Evolutionary conservation across 1,140 invertebrate species (phyloP), one percentile per base, ranked within the genome.

Genomic region (Ericerus pela): DNA sequence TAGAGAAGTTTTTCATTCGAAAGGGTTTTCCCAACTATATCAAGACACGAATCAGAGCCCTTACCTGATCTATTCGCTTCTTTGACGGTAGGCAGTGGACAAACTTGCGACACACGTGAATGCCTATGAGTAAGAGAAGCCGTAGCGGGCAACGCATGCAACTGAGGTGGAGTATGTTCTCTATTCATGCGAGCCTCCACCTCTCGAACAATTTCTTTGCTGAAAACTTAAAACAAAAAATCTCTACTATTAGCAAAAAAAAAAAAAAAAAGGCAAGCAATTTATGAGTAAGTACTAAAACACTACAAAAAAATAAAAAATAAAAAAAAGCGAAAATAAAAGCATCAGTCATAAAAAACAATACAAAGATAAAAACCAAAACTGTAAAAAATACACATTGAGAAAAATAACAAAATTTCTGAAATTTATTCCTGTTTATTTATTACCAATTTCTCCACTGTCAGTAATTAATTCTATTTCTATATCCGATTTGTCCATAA

Each of bases 181-280:
- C 85, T 76, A 66, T 87, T 85, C 85, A 91, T 90, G 66, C 87
- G 78, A 66, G 81, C 82, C 75, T 89, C 86, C 58, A 89, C 86
- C 68, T 89, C 86, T 75, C 83, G 80, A 62, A 88, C 80, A 67
- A 89, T 72, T 69, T 90, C 85, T 59, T 84, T 84, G 69, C 83
- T 86, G 73, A 88, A 86, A 65, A 86, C 86, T 88, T 72, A 61
- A 43, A 60, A 61, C 54, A 53, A 62, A 61, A 8, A 54, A 54
- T 11, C 12, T 27, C 22, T 16, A 56, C 12, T 47, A 29, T 16
- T 43, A 56, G 38, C 38, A 53, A 60, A 41, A 58, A 60, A 58
- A 24, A 57, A n/a, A 58, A 53, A 57, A 56, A 29, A 11, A 54
- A 60, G 53, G 24, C 37, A 41, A 41, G 22, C 31, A 41, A 41